Evolutionary conservation across 2,113 vertebrate species (phyloP).

Genomic region (Morphnarchus princeps): DNA sequence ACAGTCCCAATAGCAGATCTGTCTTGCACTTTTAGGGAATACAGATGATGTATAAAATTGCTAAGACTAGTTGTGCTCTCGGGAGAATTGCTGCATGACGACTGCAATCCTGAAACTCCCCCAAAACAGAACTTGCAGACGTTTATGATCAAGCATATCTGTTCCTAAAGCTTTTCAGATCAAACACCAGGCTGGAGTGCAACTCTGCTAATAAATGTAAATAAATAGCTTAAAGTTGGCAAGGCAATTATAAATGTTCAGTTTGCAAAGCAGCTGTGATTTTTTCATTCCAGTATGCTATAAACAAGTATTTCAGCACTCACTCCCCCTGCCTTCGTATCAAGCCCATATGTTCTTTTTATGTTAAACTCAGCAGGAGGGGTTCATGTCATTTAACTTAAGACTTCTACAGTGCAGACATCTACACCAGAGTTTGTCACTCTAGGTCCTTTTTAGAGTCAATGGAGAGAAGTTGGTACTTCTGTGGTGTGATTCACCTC

Average conservation of each 20-base stretch:
- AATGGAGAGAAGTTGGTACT: background rate
- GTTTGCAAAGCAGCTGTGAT: background rate
- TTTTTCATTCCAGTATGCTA: background rate
- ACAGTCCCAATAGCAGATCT: background rate
- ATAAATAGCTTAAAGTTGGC: background rate
- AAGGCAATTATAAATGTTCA: background rate
- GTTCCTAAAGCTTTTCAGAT: background rate
- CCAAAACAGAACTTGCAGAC: fast-evolving
- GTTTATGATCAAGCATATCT: background rate
- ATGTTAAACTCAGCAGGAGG: background rate
- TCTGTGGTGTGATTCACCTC: background rate
- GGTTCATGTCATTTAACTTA: background rate
- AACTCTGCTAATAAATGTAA: background rate
- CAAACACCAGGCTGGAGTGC: background rate
- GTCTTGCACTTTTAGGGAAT: background rate
- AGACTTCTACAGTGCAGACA: background rate
- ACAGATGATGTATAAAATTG: background rate
- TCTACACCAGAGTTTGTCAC: background rate
- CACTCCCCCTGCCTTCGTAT: background rate
- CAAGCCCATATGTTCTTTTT: background rate
- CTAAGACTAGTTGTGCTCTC: background rate
- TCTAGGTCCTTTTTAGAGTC: background rate
- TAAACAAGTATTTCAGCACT: background rate
- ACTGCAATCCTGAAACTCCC: background rate
- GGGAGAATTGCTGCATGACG: fast-evolving